Percentiles rank a stretch among this genome's conserved stretches.
Conservation (phyloP, 1,140 invertebrate species). For the Rhynchophorus ferrugineus region DNA sequence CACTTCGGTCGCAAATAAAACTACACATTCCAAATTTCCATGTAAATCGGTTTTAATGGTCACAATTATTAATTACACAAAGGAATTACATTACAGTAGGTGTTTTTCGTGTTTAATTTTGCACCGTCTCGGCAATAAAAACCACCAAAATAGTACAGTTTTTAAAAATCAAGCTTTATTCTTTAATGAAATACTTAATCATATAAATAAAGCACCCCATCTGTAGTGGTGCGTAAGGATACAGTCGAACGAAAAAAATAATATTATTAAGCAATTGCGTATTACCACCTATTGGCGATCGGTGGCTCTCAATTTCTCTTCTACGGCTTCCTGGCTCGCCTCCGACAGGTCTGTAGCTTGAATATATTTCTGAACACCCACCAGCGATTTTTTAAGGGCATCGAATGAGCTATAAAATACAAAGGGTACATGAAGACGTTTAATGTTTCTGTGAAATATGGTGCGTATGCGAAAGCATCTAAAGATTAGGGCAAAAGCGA, state of each 20-base stretch:
- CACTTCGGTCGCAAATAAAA: too few species aligned
- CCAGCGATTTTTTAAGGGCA: conserved; percentile 89
- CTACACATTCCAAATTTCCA: too few species aligned
- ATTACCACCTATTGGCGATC: conserved; percentile 69
- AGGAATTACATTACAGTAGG: conserved; percentile 12
- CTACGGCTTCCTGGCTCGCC: conserved; percentile 83
- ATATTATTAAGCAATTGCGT: conserved; percentile 12
- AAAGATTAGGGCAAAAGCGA: too few species aligned
- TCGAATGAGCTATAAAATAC: conserved; percentile 74
- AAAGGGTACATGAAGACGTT: too few species aligned
- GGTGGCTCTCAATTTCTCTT: conserved; percentile 85
- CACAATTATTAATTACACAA: conserved; percentile 11
- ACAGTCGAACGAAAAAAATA: conserved; percentile 34
- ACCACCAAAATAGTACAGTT: conserved; percentile 12
- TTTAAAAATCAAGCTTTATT: conserved; percentile 43
- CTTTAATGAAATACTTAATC: conserved; percentile 42
- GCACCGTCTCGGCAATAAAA: too few species aligned
- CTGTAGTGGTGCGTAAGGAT: conserved; percentile 32
- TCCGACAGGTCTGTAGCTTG: conserved; percentile 90
- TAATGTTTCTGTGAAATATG: too few species aligned
- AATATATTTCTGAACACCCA: conserved; percentile 94
- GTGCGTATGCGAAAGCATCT: too few species aligned
- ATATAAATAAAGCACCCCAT: conserved; percentile 36
- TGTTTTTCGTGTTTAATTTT: too few species aligned
- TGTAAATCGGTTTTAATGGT: conserved; percentile 10